phyloP scores from a whole-genome alignment of 2,888 invertebrate species.

The Agrenia bidenticulata region DNA sequence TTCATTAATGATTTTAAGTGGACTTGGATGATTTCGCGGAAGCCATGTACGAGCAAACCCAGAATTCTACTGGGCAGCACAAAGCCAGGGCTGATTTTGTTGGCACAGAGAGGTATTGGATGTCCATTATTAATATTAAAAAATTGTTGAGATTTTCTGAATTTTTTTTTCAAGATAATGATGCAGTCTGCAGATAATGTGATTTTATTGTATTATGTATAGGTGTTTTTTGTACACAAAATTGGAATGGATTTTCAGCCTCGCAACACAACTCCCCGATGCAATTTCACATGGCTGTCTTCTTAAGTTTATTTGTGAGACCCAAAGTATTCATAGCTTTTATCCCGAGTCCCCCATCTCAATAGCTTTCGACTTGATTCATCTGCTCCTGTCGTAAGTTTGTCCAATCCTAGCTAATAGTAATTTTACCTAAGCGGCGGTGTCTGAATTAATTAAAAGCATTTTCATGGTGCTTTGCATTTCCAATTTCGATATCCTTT shows the following conservation, averaged over 20 bases:
- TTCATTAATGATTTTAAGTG: constrained; percentile 25
- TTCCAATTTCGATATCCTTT: background rate
- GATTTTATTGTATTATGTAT: too few species aligned
- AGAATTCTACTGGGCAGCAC: constrained; percentile 2
- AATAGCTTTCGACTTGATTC: constrained; percentile 36
- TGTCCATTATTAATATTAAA: too few species aligned
- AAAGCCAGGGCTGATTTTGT: background rate
- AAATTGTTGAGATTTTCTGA: too few species aligned
- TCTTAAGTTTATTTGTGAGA: constrained; percentile 39
- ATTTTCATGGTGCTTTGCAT: too few species aligned
- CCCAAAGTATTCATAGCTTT: constrained; percentile 31
- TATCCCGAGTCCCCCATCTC: constrained; percentile 29
- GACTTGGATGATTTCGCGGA: constrained; percentile 27
- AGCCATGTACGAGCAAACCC: constrained; percentile 15
- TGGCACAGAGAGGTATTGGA: too few species aligned
- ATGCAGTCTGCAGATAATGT: too few species aligned
- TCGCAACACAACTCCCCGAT: constrained; percentile 22
- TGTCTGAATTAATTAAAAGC: background rate
- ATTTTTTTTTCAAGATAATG: too few species aligned
- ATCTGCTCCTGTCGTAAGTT: constrained; percentile 37
- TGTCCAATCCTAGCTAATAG: background rate
- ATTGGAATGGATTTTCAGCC: constrained; percentile 24
- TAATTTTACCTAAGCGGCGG: background rate
- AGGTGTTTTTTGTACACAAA: constrained; percentile 36
- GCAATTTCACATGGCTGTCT: constrained; percentile 34